These are phyloP conservation scores for Galeruca laticollis DNA, from an alignment of 2,888 invertebrate species.

Conservation along the genomic window DNA sequence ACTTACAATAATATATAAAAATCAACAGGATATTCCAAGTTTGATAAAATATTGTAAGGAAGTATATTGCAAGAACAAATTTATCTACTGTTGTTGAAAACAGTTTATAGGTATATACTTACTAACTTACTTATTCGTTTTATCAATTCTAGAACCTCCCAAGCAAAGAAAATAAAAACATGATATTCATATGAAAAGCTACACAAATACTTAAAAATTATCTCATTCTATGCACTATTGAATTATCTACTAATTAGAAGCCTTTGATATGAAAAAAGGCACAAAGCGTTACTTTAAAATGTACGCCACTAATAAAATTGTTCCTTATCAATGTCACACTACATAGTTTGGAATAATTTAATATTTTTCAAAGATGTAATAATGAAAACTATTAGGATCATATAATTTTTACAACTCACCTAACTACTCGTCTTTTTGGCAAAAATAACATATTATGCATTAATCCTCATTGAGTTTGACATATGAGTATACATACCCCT, in stretches of 20 bases:
- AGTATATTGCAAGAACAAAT: neutral
- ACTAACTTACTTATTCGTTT: neutral
- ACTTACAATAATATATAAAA: neutral
- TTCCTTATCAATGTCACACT: neutral
- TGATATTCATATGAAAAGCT: neutral
- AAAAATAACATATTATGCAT: slow-evolving; percentile 10
- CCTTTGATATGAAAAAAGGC: no score
- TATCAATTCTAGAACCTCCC: neutral
- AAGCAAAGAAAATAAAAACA: neutral
- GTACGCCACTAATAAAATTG: no score
- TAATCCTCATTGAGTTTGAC: neutral
- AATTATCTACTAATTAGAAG: neutral
- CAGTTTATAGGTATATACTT: neutral
- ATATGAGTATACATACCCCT: neutral
- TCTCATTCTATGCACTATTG: neutral
- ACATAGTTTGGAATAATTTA: neutral
- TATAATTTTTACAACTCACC: neutral
- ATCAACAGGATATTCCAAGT: neutral
- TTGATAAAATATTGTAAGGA: neutral
- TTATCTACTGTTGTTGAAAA: neutral
- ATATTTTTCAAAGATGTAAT: neutral
- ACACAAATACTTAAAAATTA: neutral
- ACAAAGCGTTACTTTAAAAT: no score
- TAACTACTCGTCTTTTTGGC: slow-evolving; percentile 5
- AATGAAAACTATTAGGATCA: no score